Conservation (phyloP, 64 coral and sea anemone genomes). For the Acropora tenuis region DNA sequence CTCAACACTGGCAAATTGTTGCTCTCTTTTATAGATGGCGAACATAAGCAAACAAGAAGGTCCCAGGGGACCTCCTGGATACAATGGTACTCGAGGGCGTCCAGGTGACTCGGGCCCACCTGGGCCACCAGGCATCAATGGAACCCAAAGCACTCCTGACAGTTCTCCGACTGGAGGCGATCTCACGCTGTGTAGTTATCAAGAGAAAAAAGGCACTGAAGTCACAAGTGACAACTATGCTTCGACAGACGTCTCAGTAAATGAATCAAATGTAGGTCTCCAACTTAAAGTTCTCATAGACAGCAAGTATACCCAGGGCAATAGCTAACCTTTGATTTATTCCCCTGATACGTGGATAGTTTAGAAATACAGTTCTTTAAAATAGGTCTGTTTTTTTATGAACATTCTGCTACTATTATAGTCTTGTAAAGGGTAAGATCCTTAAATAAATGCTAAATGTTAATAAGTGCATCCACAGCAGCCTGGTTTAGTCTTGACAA, state of each 20-base stretch:
- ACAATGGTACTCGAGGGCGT: conserved; percentile 9
- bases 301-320: too few relatives aligned
- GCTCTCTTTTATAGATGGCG: too few relatives aligned
- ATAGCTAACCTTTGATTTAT: too few relatives aligned
- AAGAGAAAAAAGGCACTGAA: not conserved
- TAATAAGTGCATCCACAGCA: too few relatives aligned
- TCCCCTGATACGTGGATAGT: too few relatives aligned
- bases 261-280: not conserved
- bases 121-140: not conserved
- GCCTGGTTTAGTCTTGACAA: too few relatives aligned
- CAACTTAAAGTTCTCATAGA: too few relatives aligned
- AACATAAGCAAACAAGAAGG: not conserved
- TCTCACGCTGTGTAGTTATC: not conserved
- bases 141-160: conserved; percentile 24
- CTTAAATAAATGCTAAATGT: too few relatives aligned
- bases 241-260: not conserved
- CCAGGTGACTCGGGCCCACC: not conserved
- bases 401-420: not conserved
- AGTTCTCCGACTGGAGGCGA: not conserved
- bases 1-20: not conserved
- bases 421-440: too few relatives aligned
- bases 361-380: not conserved
- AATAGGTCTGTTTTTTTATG: not conserved
- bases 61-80: conserved; percentile 1
- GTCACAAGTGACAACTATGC: too few relatives aligned